A percentile compares a stretch with the other conserved stretches of the same genome.
Evolutionary conservation across 2,888 invertebrate genomes (phyloP).

Genomic region (Amiota communis): DNA sequence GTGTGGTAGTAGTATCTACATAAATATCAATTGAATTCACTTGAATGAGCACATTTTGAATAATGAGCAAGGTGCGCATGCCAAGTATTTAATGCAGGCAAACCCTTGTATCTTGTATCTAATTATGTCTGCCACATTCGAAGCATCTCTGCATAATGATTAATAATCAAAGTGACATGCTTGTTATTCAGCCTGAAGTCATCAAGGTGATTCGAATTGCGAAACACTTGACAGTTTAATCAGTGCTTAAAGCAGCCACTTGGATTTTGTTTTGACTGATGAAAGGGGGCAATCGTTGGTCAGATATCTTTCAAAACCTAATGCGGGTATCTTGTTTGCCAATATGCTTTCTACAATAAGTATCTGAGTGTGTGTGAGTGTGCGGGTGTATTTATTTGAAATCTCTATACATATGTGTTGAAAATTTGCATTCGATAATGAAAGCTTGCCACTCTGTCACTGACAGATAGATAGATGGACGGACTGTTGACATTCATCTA

Average conservation of each 20-base stretch:
- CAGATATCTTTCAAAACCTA: too few species aligned
- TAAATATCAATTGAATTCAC: too few species aligned
- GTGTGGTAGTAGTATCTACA: too few species aligned
- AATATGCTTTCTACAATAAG: neutral
- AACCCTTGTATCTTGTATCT: too few species aligned
- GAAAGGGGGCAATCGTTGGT: too few species aligned
- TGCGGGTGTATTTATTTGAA: neutral
- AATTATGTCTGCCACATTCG: too few species aligned
- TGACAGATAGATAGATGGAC: neutral
- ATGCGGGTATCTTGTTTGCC: neutral
- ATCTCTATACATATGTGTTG: slow-evolving; percentile 10
- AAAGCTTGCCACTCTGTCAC: slow-evolving; percentile 8
- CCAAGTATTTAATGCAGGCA: too few species aligned
- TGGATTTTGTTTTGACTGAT: too few species aligned
- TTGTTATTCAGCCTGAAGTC: slow-evolving; percentile 47
- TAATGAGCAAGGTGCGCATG: too few species aligned
- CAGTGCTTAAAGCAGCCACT: slow-evolving; percentile 46
- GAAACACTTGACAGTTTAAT: slow-evolving; percentile 67
- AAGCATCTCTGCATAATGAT: slow-evolving; percentile 57
- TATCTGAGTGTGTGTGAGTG: neutral
- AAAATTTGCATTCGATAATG: slow-evolving; percentile 28
- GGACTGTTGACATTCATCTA: neutral
- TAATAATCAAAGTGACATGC: slow-evolving; percentile 65
- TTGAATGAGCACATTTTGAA: too few species aligned
- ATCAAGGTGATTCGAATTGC: slow-evolving; percentile 33